Conservation (phyloP, 2,113 vertebrate species). For the Choloepus hoffmanni region DNA sequence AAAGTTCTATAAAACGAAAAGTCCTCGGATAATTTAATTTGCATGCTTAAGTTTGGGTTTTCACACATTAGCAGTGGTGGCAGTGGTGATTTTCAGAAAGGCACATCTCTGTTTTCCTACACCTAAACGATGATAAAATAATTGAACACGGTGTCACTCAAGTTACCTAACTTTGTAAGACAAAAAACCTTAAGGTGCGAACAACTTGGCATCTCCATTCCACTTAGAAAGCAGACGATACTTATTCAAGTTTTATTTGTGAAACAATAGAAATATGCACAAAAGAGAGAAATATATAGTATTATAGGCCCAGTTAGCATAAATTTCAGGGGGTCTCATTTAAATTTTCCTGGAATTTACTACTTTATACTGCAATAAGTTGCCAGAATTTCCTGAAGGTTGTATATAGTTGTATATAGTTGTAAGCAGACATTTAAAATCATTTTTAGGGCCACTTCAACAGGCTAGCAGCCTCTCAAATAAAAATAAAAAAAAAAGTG, state of each 20-base stretch:
- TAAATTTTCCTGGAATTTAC: slow-evolving; percentile 47
- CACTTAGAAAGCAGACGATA: not conserved
- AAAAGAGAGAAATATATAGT: not conserved
- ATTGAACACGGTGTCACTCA: not conserved
- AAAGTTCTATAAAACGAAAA: not conserved
- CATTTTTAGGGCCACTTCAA: not conserved
- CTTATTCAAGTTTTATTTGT: not conserved
- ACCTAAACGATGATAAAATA: not conserved
- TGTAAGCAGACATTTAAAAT: slow-evolving; percentile 30
- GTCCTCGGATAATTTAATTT: not conserved
- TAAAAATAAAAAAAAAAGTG: not conserved
- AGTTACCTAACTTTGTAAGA: not conserved
- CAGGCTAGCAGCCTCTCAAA: not conserved
- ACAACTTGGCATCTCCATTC: not conserved
- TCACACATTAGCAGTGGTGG: not conserved
- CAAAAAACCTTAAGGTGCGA: not conserved
- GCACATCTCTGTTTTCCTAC: not conserved
- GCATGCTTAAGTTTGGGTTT: not conserved
- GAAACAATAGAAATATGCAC: slow-evolving; percentile 12
- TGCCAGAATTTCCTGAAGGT: slow-evolving; percentile 33
- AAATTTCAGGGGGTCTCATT: not conserved
- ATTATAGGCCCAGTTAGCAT: not conserved
- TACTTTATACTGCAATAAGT: not conserved
- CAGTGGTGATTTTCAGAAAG: not conserved
- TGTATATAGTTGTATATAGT: not conserved